Conservation (phyloP, 2,113 vertebrate species). For the Anolis sagrei region DNA sequence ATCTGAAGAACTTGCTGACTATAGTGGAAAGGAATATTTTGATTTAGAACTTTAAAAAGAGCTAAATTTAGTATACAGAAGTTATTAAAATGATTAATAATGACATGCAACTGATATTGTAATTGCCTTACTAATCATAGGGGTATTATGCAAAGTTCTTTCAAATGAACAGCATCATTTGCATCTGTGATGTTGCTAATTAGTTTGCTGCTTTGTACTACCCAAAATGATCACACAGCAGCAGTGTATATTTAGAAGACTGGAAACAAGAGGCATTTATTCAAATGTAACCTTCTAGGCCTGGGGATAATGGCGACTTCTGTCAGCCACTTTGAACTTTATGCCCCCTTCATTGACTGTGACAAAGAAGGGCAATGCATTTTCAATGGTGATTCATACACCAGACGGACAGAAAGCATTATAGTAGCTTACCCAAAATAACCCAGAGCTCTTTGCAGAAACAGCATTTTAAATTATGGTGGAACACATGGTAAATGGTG, state of each 20-base stretch:
- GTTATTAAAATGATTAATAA: conserved; percentile 63
- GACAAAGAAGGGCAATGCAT: conserved; percentile 13
- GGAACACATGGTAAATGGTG: conserved; percentile 22
- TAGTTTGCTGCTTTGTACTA: conserved; percentile 53
- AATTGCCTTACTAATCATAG: conserved; percentile 64
- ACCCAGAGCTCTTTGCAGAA: conserved; percentile 22
- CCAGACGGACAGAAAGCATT: conserved; percentile 39
- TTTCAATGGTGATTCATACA: background rate
- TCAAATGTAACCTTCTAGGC: background rate
- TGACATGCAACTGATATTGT: conserved; percentile 54
- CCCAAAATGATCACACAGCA: conserved; percentile 46
- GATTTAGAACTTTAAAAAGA: conserved; percentile 51
- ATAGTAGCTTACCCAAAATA: conserved; percentile 36
- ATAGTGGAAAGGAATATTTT: conserved; percentile 34
- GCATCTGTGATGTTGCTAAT: conserved; percentile 60
- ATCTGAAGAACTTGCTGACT: background rate
- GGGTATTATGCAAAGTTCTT: conserved; percentile 57
- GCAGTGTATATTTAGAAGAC: conserved; percentile 32
- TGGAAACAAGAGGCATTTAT: conserved; percentile 30
- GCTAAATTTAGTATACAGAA: conserved; percentile 46
- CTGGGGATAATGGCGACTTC: conserved; percentile 36
- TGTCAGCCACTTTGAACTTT: conserved; percentile 11
- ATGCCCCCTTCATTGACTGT: conserved; percentile 13
- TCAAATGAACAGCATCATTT: conserved; percentile 66
- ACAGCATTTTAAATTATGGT: conserved; percentile 37